A percentile compares a stretch with the other conserved stretches of the same genome.
These are phyloP conservation scores for Macrophya alboannulata DNA, from an alignment of 2,888 invertebrate genomes.

Conservation along the genomic window DNA sequence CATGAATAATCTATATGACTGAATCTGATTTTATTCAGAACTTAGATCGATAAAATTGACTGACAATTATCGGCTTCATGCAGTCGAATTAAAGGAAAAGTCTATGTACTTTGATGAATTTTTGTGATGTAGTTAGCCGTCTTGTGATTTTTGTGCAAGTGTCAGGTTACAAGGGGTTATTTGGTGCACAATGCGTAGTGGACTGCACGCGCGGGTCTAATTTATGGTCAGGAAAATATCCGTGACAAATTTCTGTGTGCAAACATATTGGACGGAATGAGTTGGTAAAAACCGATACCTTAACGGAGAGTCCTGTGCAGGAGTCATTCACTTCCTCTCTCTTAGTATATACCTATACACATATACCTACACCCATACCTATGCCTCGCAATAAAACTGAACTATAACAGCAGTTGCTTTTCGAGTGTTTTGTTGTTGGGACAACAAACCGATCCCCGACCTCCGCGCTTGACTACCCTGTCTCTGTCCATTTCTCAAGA, in stretches of 20 bases:
- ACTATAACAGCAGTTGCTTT: constrained; percentile 63
- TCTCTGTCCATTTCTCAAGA: constrained; percentile 59
- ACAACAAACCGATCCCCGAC: constrained; percentile 65
- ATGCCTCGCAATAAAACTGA: constrained; percentile 75
- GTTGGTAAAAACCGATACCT: constrained; percentile 72
- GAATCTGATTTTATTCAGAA: not conserved
- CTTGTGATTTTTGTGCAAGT: constrained; percentile 63
- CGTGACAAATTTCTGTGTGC: constrained; percentile 77
- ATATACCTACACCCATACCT: constrained; percentile 57
- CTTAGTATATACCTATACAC: constrained; percentile 45
- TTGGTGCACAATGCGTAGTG: constrained; percentile 62
- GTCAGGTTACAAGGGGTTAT: constrained; percentile 67
- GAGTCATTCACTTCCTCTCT: constrained; percentile 58
- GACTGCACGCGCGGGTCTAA: constrained; percentile 67
- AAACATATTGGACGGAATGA: constrained; percentile 71
- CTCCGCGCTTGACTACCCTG: constrained; percentile 43
- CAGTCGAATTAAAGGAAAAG: not conserved
- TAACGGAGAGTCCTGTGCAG: not conserved
- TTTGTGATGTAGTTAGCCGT: not conserved
- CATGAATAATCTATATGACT: not conserved
- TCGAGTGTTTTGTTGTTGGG: constrained; percentile 65
- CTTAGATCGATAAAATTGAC: not conserved
- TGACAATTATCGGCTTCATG: not conserved
- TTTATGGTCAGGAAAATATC: constrained; percentile 75
- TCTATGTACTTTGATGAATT: constrained; percentile 6